Evolutionary conservation across 2,888 invertebrate species (phyloP).

Genomic region (Nephrotoma appendiculata): DNA sequence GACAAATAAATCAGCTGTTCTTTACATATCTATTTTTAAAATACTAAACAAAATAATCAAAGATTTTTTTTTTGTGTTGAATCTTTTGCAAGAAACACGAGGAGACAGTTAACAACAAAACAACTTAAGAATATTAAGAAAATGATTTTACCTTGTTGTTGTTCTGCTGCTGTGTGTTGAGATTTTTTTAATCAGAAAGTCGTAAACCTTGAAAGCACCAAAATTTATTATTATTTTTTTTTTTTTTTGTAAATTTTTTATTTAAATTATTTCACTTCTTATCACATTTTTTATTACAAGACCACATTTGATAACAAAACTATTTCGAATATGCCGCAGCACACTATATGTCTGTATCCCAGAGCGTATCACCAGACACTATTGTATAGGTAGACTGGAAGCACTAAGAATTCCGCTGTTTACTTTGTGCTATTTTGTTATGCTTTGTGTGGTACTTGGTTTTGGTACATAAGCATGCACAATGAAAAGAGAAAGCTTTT

Average conservation of each 20-base stretch:
- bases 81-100: not conserved
- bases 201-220: not conserved
- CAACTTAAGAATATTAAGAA: not conserved
- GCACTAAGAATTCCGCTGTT: not conserved
- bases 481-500: not conserved
- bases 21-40: not conserved
- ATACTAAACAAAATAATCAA: not conserved
- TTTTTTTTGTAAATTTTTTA: not conserved
- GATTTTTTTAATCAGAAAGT: not conserved
- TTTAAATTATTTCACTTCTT: not conserved
- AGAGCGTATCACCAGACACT: not conserved
- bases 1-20: not conserved
- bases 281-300: not conserved
- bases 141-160: not conserved
- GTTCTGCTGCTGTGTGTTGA: not conserved
- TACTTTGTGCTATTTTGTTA: not conserved
- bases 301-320: not conserved
- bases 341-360: not conserved
- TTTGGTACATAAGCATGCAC: not conserved
- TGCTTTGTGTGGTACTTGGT: not conserved
- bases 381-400: not conserved
- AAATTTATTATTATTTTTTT: not conserved
- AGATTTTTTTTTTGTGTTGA: not conserved
- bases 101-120: not conserved
- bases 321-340: not conserved